Conservation (phyloP, 2,888 invertebrate species). For the Pandemis heparana region DNA sequence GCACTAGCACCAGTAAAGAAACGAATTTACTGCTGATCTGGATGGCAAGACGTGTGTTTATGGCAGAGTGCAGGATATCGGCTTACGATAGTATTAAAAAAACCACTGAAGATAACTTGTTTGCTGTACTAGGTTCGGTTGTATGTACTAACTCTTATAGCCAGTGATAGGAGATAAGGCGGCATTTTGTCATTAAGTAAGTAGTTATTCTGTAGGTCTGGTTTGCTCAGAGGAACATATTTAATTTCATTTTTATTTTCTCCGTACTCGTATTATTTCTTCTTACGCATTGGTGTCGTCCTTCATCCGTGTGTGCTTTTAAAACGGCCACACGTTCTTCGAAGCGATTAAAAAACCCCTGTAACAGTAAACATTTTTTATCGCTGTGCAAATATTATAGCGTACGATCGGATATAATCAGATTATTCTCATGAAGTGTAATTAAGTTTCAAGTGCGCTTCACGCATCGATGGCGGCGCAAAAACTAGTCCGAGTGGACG, state of each 20-base stretch:
- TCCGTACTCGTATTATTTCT: background rate
- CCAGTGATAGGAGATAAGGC: background rate
- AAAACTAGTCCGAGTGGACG: conserved; percentile 49
- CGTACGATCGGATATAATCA: conserved; percentile 49
- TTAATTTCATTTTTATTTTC: background rate
- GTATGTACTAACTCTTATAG: background rate
- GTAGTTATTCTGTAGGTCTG: too few species aligned
- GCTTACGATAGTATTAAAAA: conserved; percentile 16
- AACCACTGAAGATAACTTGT: background rate
- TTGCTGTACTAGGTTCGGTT: background rate
- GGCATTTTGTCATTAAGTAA: too few species aligned
- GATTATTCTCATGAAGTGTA: conserved; percentile 56
- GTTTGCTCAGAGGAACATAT: background rate
- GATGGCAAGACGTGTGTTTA: conserved; percentile 37
- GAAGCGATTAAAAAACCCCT: conserved; percentile 3
- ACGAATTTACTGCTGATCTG: conserved; percentile 38
- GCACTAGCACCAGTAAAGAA: conserved; percentile 41
- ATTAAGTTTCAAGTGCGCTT: conserved; percentile 58
- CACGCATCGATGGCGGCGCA: conserved; percentile 53
- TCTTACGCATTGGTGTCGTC: background rate
- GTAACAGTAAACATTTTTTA: conserved; percentile 35
- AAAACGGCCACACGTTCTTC: conserved; percentile 12
- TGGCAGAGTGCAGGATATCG: conserved; percentile 23
- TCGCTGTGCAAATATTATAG: conserved; percentile 23
- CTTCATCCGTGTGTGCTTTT: background rate